These are phyloP conservation scores for Zootermopsis nevadensis DNA, from an alignment of 2,888 invertebrate species.

Conservation along the genomic window DNA sequence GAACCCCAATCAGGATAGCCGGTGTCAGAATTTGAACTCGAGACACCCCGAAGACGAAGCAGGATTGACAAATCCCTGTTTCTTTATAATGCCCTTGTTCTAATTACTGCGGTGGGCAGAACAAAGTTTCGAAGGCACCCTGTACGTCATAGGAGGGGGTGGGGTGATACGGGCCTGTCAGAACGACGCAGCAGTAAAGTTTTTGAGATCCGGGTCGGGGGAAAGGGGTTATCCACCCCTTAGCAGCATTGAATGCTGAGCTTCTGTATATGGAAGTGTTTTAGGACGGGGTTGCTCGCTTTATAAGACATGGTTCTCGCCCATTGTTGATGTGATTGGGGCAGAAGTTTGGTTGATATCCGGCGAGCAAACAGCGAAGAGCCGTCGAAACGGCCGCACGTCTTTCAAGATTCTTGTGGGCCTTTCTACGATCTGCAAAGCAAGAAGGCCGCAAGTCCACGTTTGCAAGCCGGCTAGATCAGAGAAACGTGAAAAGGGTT, in stretches of 20 bases:
- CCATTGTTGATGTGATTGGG: constrained; percentile 10
- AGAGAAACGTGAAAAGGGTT: too few relatives aligned
- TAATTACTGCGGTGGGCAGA: too few relatives aligned
- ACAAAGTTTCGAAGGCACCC: not conserved
- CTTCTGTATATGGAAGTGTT: not conserved
- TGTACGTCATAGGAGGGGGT: not conserved
- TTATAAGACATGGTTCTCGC: not conserved
- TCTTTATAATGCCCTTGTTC: too few relatives aligned
- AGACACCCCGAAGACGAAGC: too few relatives aligned
- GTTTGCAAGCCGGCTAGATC: too few relatives aligned
- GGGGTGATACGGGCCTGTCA: not conserved
- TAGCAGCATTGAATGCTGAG: not conserved
- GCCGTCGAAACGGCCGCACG: too few relatives aligned
- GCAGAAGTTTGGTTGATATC: constrained; percentile 7
- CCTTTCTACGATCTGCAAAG: not conserved
- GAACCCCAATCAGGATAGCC: too few relatives aligned
- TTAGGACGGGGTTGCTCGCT: not conserved
- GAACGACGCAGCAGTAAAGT: not conserved
- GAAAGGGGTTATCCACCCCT: not conserved
- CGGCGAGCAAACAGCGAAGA: not conserved
- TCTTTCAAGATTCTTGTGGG: too few relatives aligned
- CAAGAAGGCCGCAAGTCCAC: too few relatives aligned
- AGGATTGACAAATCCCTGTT: too few relatives aligned
- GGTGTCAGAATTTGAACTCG: too few relatives aligned
- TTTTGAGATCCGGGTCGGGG: not conserved